These are phyloP conservation scores for Triops cancriformis DNA, from an alignment of 1,140 invertebrate species.

Conservation along the genomic window DNA sequence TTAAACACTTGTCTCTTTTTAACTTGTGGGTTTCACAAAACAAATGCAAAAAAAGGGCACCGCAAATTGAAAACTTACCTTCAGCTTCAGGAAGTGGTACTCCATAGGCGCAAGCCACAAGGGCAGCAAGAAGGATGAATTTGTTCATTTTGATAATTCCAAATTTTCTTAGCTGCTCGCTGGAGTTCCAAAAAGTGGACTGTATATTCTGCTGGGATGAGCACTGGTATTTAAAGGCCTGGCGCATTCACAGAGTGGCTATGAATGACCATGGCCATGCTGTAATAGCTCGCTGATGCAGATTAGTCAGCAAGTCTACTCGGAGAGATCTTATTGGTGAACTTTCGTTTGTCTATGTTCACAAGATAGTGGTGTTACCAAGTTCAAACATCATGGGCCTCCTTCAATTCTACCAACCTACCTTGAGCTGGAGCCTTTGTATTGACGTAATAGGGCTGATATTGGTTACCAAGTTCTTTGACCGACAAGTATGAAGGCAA, in stretches of 20 bases:
- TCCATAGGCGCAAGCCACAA: background rate
- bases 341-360: background rate
- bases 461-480: background rate
- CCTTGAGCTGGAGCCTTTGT: background rate
- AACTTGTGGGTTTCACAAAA: too few relatives aligned
- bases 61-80: background rate
- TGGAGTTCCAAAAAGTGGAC: background rate
- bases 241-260: background rate
- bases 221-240: conserved; percentile 6
- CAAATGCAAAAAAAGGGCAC: too few relatives aligned
- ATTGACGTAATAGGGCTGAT: background rate
- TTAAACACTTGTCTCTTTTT: background rate
- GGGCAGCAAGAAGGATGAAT: background rate
- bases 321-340: background rate
- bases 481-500: too few relatives aligned
- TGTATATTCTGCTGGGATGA: background rate
- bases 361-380: background rate
- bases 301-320: background rate
- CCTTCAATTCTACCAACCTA: background rate
- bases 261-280: background rate
- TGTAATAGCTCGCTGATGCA: background rate
- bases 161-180: background rate
- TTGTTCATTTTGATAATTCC: background rate
- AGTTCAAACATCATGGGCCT: background rate
- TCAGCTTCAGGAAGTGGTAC: background rate